Evolutionary conservation across 1,140 invertebrate genomes (phyloP).

Genomic region (Zaprionus tsacasi): DNA sequence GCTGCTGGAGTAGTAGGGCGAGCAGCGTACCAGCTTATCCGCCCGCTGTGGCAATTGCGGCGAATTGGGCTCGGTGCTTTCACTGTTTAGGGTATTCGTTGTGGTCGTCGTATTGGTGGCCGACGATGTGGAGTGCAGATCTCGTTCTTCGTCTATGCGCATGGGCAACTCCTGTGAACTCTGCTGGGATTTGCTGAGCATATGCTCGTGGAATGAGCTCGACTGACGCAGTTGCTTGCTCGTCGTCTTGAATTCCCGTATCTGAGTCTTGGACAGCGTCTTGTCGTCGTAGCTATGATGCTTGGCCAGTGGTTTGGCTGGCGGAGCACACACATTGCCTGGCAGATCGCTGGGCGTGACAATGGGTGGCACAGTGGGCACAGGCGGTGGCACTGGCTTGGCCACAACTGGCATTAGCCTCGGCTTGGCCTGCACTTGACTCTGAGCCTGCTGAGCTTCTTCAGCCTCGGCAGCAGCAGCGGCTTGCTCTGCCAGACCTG

Average conservation of each 20-base stretch:
- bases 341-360: slow-evolving; percentile 73
- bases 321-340: slow-evolving; percentile 61
- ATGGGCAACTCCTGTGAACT: slow-evolving; percentile 75
- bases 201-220: slow-evolving; percentile 87
- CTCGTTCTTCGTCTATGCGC: slow-evolving; percentile 74
- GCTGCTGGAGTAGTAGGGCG: slow-evolving; percentile 89
- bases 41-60: slow-evolving; percentile 83
- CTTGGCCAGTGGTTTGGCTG: slow-evolving; percentile 86
- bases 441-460: slow-evolving; percentile 35
- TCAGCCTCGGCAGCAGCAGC: slow-evolving; percentile 68
- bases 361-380: slow-evolving; percentile 67
- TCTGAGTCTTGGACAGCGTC: slow-evolving; percentile 87
- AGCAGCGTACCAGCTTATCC: slow-evolving; percentile 87
- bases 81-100: slow-evolving; percentile 75
- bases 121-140: slow-evolving; percentile 65
- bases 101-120: slow-evolving; percentile 78
- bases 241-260: slow-evolving; percentile 87
- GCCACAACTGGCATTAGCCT: slow-evolving; percentile 14
- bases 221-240: slow-evolving; percentile 86
- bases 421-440: background rate
- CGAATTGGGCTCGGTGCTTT: slow-evolving; percentile 81
- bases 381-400: slow-evolving; percentile 63
- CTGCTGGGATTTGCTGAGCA: slow-evolving; percentile 84
- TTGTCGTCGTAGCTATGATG: slow-evolving; percentile 87
- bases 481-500: slow-evolving; percentile 69